These are phyloP conservation scores for Erethizon dorsatum DNA, from an alignment of 2,797 vertebrate genomes.

Conservation along the genomic window DNA sequence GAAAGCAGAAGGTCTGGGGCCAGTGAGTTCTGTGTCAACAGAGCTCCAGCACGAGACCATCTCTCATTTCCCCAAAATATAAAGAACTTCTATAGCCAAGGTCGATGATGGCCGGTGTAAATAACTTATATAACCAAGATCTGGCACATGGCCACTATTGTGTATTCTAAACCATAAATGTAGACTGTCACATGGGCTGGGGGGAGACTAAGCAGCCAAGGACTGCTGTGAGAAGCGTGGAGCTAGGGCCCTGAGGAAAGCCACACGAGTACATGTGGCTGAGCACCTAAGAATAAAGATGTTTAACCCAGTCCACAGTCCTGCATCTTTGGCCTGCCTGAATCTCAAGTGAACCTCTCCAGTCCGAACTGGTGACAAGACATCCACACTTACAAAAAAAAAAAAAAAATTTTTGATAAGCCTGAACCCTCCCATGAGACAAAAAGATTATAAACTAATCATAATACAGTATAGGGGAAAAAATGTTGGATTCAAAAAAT, in stretches of 20 bases:
- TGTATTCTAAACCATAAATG: not conserved
- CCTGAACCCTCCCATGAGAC: not conserved
- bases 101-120: not conserved
- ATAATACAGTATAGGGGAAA: not conserved
- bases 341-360: not conserved
- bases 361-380: not conserved
- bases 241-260: not conserved
- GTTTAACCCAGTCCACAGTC: not conserved
- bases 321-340: not conserved
- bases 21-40: not conserved
- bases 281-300: not conserved
- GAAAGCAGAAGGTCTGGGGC: not conserved
- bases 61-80: not conserved
- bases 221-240: not conserved
- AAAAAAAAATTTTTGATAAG: not conserved
- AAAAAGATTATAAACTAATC: not conserved
- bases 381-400: not conserved
- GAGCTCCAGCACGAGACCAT: not conserved
- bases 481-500: not conserved
- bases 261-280: fast-evolving
- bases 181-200: not conserved
- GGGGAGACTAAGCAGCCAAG: not conserved
- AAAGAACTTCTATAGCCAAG: not conserved
- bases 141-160: not conserved
- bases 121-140: not conserved